A percentile compares a stretch with the other conserved stretches of the same genome.
These are phyloP conservation scores for Zonotrichia albicollis DNA, from an alignment of 2,797 vertebrate species.

Conservation along the genomic window DNA sequence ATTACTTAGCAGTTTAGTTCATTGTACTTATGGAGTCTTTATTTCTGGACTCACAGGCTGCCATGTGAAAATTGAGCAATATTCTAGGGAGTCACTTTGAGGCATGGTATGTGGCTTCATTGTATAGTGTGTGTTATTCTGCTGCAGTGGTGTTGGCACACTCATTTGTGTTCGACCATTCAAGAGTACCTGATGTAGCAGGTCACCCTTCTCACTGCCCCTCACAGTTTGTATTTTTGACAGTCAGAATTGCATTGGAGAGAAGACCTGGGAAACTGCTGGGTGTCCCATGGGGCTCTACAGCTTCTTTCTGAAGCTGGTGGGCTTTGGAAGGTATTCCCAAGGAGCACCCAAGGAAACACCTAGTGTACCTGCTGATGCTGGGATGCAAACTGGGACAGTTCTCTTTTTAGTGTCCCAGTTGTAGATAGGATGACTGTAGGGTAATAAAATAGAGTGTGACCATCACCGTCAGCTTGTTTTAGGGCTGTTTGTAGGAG, in stretches of 20 bases:
- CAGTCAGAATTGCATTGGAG: neutral
- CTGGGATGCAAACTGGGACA: neutral
- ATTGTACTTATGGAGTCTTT: neutral
- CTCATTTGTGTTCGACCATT: accelerated
- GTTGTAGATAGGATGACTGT: neutral
- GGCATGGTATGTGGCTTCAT: neutral
- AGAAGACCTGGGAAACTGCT: neutral
- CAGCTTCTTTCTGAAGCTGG: neutral
- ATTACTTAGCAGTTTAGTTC: neutral
- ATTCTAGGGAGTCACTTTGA: neutral
- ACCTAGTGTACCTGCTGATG: accelerated
- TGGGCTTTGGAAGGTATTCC: neutral
- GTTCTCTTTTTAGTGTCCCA: neutral
- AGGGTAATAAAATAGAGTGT: neutral
- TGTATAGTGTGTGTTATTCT: neutral
- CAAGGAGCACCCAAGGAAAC: neutral
- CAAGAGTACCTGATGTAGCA: neutral
- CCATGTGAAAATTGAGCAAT: neutral
- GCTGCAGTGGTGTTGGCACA: neutral
- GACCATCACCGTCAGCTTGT: neutral
- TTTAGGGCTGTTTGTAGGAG: neutral
- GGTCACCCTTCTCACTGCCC: neutral
- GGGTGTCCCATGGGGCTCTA: neutral
- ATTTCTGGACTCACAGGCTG: neutral
- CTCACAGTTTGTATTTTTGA: neutral